phyloP scores from a whole-genome alignment of 2,113 vertebrate genomes.

The Zosterops pallidus region DNA sequence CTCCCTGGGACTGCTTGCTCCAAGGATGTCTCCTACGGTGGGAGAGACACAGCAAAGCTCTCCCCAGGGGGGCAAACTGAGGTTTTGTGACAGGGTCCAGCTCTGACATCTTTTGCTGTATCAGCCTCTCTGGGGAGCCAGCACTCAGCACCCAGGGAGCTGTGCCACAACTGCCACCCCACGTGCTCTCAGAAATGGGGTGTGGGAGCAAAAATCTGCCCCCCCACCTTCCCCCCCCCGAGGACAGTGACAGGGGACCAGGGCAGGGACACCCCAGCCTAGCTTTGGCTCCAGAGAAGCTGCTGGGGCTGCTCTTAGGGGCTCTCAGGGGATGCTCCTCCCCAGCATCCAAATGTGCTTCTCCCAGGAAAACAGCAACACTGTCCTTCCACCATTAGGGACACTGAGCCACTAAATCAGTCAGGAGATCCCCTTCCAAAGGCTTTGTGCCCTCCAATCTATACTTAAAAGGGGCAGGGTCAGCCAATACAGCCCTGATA shows the following conservation, averaged over 20 bases:
- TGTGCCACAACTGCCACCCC: not conserved
- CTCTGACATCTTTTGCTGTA: not conserved
- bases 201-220: not conserved
- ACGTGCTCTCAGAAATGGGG: rapidly evolving
- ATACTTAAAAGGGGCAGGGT: not conserved
- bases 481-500: not conserved
- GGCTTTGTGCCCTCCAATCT: not conserved
- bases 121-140: not conserved
- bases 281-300: not conserved
- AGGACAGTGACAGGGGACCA: not conserved
- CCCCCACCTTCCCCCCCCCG: not conserved
- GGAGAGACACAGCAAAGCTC: not conserved
- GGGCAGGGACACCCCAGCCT: not conserved
- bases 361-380: not conserved
- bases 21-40: not conserved
- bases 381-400: not conserved
- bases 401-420: not conserved
- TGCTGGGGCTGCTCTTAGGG: not conserved
- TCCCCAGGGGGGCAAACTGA: rapidly evolving
- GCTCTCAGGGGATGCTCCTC: not conserved
- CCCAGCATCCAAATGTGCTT: not conserved
- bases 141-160: not conserved
- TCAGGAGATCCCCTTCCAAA: not conserved
- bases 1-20: not conserved
- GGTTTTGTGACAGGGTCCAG: not conserved